phyloP scores from a whole-genome alignment of 2,797 vertebrate species.

The Sebastes matsubarae region DNA sequence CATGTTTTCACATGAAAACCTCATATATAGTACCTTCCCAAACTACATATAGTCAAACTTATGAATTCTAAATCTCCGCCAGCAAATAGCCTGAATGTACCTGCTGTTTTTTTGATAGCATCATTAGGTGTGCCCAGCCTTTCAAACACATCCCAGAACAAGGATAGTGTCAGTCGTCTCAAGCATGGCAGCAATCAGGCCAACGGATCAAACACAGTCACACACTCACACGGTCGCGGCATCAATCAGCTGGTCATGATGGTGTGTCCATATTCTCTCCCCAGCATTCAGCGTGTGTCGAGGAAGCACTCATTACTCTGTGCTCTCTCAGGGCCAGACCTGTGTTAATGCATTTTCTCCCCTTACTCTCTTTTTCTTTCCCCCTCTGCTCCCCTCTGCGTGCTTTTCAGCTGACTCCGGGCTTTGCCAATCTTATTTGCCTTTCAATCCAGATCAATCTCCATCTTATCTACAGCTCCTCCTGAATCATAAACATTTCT shows the following conservation, averaged over 20 bases:
- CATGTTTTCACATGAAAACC: not conserved
- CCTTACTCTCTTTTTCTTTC: constrained; percentile 42
- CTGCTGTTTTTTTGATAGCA: constrained; percentile 4
- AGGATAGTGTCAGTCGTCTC: constrained; percentile 16
- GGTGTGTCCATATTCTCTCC: constrained; percentile 48
- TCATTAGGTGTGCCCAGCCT: not conserved
- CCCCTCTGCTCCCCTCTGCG: constrained; percentile 35
- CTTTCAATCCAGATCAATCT: constrained; percentile 84
- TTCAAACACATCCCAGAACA: constrained; percentile 6
- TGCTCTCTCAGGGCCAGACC: constrained; percentile 70
- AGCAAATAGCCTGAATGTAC: not conserved
- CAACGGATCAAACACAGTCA: constrained; percentile 33
- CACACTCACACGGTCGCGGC: constrained; percentile 15
- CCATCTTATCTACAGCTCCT: constrained; percentile 75
- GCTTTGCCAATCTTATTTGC: constrained; percentile 82
- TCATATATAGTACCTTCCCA: not conserved
- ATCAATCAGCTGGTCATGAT: constrained; percentile 53
- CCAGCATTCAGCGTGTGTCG: constrained; percentile 52
- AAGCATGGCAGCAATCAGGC: constrained; percentile 15
- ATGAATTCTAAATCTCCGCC: constrained; percentile 2
- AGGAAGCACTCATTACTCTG: constrained; percentile 71
- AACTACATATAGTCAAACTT: not conserved
- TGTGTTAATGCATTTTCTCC: constrained; percentile 77
- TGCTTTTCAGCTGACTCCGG: constrained; percentile 79
- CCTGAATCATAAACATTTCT: constrained; percentile 84